phyloP scores from a whole-genome alignment of 2,888 invertebrate genomes.

The Dryococelus australis region DNA sequence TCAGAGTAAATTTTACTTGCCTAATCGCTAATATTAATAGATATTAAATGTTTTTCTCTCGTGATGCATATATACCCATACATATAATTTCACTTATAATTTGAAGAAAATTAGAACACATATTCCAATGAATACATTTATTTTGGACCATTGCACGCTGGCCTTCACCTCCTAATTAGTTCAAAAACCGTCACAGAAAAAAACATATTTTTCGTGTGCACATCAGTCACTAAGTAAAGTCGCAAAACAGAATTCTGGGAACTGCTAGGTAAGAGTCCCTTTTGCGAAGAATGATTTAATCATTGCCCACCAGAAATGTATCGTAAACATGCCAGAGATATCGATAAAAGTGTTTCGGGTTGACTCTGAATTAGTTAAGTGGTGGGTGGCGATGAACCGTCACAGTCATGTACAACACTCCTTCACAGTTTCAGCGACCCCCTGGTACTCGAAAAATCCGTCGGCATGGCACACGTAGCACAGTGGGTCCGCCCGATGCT shows the following conservation, averaged over 20 bases:
- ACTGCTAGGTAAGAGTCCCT: background rate
- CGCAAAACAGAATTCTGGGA: background rate
- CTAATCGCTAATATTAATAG: background rate
- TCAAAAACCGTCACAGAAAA: background rate
- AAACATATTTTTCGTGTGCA: too few relatives aligned
- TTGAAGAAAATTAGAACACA: background rate
- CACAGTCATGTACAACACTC: background rate
- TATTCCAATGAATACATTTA: background rate
- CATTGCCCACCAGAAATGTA: too few relatives aligned
- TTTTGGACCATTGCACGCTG: background rate
- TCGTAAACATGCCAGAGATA: too few relatives aligned
- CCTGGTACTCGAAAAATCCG: background rate
- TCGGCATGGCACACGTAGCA: background rate
- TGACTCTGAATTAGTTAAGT: too few relatives aligned
- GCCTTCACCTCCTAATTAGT: background rate
- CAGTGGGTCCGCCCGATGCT: slow-evolving; percentile 30
- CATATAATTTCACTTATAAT: background rate
- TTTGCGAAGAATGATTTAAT: too few relatives aligned
- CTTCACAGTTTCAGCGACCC: background rate
- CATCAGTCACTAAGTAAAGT: too few relatives aligned
- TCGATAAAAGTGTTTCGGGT: too few relatives aligned
- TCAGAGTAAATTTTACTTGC: background rate
- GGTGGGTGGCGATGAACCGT: background rate
- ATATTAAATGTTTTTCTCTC: too few relatives aligned
- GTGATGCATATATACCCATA: too few relatives aligned